These are phyloP conservation scores for Halcyon leucocephala DNA, from an alignment of 2,797 vertebrate species.

Conservation along the genomic window DNA sequence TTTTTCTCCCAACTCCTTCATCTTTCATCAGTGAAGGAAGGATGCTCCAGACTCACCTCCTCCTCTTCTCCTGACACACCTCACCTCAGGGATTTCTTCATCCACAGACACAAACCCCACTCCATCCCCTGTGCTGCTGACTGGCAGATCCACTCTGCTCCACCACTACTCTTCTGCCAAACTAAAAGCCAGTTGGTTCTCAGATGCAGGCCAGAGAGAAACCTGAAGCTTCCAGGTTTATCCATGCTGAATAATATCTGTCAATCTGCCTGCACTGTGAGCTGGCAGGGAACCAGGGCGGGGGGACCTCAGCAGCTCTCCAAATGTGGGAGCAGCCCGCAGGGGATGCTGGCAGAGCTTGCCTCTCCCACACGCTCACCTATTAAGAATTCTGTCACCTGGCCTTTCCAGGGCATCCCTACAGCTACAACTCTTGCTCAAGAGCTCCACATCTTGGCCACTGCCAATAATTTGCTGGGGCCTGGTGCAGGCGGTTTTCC, in stretches of 20 bases:
- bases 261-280: neutral
- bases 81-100: neutral
- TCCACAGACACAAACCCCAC: neutral
- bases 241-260: neutral
- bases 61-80: neutral
- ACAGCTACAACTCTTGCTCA: neutral
- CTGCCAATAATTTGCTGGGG: neutral
- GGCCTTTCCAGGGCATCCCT: neutral
- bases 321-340: neutral
- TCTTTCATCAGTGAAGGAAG: neutral
- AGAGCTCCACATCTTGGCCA: neutral
- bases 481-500: neutral
- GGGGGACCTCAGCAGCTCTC: neutral
- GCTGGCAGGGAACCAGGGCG: neutral
- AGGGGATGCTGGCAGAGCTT: rapidly evolving
- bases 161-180: neutral
- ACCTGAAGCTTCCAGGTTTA: neutral
- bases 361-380: rapidly evolving
- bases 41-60: neutral
- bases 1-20: neutral
- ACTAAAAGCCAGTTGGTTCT: neutral
- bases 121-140: neutral
- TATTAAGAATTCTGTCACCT: rapidly evolving
- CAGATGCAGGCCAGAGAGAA: neutral
- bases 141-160: neutral